phyloP scores from a whole-genome alignment of 53 echinoderm and acorn worm species.

The Astropecten irregularis region DNA sequence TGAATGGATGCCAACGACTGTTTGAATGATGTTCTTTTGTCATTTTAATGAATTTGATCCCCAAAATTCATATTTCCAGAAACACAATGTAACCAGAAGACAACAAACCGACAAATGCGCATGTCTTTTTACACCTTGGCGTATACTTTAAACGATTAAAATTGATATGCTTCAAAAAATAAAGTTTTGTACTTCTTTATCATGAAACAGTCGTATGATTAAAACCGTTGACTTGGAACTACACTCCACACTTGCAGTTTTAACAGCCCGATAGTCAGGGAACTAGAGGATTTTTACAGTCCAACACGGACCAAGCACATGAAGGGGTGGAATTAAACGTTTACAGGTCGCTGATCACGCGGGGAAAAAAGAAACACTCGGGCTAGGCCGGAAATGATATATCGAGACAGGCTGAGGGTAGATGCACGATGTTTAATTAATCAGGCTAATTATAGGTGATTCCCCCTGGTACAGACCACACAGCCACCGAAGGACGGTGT shows the following conservation, averaged over 20 bases:
- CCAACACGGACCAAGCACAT: slow-evolving; percentile 8
- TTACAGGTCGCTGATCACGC: slow-evolving; percentile 51
- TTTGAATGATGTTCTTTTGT: too few relatives aligned
- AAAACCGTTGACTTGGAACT: background rate
- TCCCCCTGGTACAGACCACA: slow-evolving; percentile 2
- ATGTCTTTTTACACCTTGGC: too few relatives aligned
- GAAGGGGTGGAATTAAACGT: slow-evolving; percentile 52
- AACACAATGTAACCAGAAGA: too few relatives aligned
- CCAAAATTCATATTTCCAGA: too few relatives aligned
- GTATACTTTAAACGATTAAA: too few relatives aligned
- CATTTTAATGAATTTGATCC: too few relatives aligned
- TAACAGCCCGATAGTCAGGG: background rate
- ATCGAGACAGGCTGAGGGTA: slow-evolving; percentile 41
- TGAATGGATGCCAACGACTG: too few relatives aligned
- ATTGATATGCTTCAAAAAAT: too few relatives aligned
- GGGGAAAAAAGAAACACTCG: slow-evolving; percentile 3
- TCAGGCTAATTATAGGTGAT: slow-evolving; percentile 65
- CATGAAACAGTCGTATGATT: background rate
- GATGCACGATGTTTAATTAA: slow-evolving; percentile 57
- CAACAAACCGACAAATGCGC: too few relatives aligned
- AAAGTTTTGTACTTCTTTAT: too few relatives aligned
- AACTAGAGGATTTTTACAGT: slow-evolving; percentile 3
- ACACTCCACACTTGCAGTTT: too few relatives aligned
- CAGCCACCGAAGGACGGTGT: background rate
- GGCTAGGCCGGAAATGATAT: slow-evolving; percentile 19